Base-by-base conservation (phyloP, 2,888 invertebrate species). In the Acanthosepion pharaonis region DNA sequence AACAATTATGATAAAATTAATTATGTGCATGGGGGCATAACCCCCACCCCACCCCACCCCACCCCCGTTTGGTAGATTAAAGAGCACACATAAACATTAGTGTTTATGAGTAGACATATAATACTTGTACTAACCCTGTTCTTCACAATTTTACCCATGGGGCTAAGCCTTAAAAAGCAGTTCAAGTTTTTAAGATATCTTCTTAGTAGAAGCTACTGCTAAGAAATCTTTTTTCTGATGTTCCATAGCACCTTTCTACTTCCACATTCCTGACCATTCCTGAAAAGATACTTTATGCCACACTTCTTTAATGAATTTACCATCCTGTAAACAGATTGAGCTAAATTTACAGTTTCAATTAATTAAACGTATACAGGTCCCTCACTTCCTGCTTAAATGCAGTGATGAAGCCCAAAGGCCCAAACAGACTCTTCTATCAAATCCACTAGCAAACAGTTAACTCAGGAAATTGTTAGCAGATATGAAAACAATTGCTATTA, bases 301-400 rank as follows among this genome's bases (percentile, higher is more conserved):
- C 78, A 23, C 78, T n/a, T 78, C 78, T 78, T 33, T 78, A 78
- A 78, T 78, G 78, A 78, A 78, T 78, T 78, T 78, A 78, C n/a
- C 78, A 78, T 78, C n/a, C 18, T 78, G 78, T 11, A 78, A 78
- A 78, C n/a, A 78, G n/a, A n/a, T 78, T 33, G 8, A 9, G n/a
- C 78, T n/a, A 78, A 78, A 78, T 78, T 78, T 78, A 78, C n/a
- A 33, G n/a, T n/a, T 78, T 78, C 78, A 78, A 78, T 78, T 78
- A 78, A 78, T 78, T 78, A 78, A 33, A 78, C n/a, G 18, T 15
- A 20, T 78, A 78, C 78, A n/a, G 78, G 78, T 78, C 78, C 78
- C 78, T 78, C 33, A 78, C 78, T 33, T 78, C 78, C 78, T 78
- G 78, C 78, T 33, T 15, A 78, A n/a, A 78, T 78, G n/a, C n/a